phyloP scores from a whole-genome alignment of 2,113 vertebrate genomes.

The Megalops atlanticus region DNA sequence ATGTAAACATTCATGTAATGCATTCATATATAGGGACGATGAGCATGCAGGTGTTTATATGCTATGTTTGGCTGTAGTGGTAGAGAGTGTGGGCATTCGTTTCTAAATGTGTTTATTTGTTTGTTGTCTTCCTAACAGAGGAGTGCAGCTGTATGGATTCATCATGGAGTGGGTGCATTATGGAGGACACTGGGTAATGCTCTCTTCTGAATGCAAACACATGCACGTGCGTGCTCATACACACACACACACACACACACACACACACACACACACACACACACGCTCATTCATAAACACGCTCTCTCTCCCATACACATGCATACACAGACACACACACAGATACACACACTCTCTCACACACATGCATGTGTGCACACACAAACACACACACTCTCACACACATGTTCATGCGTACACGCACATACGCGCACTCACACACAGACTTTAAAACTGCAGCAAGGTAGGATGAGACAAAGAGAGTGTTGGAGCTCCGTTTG shows the following conservation, averaged over 20 bases:
- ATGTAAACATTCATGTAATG: no score
- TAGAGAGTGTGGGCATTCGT: neutral
- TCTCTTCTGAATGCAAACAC: neutral
- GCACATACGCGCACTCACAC: neutral
- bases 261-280: neutral
- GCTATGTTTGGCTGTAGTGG: neutral
- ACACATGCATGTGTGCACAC: neutral
- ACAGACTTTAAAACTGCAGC: neutral
- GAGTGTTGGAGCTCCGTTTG: no score
- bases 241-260: conserved; percentile 14
- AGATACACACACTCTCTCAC: neutral
- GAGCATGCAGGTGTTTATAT: neutral
- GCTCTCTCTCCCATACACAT: neutral
- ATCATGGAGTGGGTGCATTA: conserved; percentile 91
- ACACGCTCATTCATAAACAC: neutral
- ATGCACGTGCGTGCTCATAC: neutral
- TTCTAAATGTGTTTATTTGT: conserved; percentile 15
- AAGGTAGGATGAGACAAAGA: neutral
- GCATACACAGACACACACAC: neutral
- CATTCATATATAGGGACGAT: neutral
- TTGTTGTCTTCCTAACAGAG: conserved; percentile 64
- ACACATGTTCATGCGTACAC: neutral
- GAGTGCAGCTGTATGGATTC: conserved; percentile 87
- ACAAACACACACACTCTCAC: neutral
- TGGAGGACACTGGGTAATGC: conserved; percentile 92